Percentiles rank a stretch among this genome's conserved stretches.
Conservation (phyloP, 2,797 vertebrate genomes). For the Pipistrellus nathusii region DNA sequence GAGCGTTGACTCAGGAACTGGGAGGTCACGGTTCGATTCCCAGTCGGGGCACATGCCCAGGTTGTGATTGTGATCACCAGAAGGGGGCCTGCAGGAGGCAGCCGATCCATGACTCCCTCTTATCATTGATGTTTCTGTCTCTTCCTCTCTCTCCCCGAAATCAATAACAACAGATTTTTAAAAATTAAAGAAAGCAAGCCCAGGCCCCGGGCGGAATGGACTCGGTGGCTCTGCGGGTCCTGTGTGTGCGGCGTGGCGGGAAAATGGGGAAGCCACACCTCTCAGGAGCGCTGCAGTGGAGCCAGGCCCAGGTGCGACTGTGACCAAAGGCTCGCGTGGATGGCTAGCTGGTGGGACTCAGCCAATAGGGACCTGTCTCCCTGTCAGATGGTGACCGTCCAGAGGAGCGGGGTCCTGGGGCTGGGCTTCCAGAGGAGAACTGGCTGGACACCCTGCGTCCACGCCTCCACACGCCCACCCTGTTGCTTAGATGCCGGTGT, state of each 20-base stretch:
- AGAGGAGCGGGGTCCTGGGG: fast-evolving
- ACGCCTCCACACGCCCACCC: neutral
- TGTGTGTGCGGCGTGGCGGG: neutral
- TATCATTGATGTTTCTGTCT: too few species aligned
- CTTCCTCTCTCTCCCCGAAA: too few species aligned
- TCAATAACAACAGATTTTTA: too few species aligned
- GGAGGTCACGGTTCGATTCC: too few species aligned
- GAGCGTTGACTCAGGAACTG: too few species aligned
- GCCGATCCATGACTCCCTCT: too few species aligned
- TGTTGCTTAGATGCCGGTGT: fast-evolving
- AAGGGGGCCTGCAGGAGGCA: too few species aligned
- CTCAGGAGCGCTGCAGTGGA: neutral
- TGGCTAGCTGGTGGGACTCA: fast-evolving
- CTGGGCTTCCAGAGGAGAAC: neutral
- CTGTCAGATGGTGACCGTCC: neutral
- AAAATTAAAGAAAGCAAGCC: conserved; percentile 4
- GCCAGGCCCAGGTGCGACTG: neutral
- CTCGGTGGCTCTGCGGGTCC: conserved; percentile 35
- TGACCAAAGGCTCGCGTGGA: neutral
- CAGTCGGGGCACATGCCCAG: too few species aligned
- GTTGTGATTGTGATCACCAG: too few species aligned
- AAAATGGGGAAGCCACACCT: neutral
- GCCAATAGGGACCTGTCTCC: neutral
- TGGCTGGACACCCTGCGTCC: neutral
- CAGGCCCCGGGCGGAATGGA: conserved; percentile 45